A percentile compares a stretch with the other conserved stretches of the same genome.
phyloP scores from a whole-genome alignment of 1,140 invertebrate species.

The Mercenaria mercenaria region DNA sequence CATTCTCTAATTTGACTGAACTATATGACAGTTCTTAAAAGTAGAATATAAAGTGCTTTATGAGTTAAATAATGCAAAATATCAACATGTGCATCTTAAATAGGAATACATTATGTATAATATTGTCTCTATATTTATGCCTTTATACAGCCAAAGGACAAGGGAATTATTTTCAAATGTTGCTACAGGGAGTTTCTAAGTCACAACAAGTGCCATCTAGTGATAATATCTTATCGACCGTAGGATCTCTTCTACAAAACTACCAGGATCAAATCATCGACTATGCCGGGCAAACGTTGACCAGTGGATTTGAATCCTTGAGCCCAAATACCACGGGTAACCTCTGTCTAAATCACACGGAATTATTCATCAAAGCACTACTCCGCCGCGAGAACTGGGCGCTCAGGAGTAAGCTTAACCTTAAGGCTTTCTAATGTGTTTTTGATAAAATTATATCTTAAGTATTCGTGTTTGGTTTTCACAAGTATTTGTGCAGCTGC shows the following conservation, averaged over 20 bases:
- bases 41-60: no score
- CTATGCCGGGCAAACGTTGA: background rate
- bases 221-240: background rate
- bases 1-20: no score
- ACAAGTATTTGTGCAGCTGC: no score
- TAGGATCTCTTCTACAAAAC: background rate
- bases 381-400: background rate
- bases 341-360: background rate
- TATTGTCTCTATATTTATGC: no score
- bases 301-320: background rate
- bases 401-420: background rate
- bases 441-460: no score
- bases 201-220: background rate
- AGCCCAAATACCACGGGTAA: background rate
- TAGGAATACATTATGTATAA: no score
- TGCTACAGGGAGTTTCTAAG: background rate
- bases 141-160: background rate
- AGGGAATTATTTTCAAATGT: background rate
- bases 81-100: no score
- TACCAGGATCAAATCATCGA: background rate
- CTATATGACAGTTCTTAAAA: no score
- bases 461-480: no score
- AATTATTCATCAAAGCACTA: background rate
- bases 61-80: no score
- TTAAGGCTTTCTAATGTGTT: no score